phyloP scores from a whole-genome alignment of 2,888 invertebrate genomes.

The Cheilosia pagana region DNA sequence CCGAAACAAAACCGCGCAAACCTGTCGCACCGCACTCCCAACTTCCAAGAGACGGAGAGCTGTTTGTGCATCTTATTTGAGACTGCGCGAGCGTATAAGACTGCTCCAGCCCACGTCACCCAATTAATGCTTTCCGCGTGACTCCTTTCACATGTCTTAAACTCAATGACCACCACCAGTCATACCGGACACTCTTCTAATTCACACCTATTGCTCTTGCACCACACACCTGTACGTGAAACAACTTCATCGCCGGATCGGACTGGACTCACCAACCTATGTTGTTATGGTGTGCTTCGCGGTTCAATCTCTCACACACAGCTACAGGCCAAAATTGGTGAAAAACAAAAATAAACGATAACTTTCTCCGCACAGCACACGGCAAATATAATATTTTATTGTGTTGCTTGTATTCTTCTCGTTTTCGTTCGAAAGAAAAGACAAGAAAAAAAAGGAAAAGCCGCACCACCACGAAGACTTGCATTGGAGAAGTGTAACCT shows the following conservation, averaged over 20 bases:
- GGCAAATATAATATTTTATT: constrained; percentile 7
- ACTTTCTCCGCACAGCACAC: constrained; percentile 66
- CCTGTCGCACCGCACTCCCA: neutral
- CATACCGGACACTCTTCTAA: constrained; percentile 62
- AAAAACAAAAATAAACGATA: constrained; percentile 69
- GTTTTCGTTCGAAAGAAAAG: constrained; percentile 18
- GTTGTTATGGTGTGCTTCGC: neutral
- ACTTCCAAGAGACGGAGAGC: neutral
- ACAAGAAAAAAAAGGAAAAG: constrained; percentile 64
- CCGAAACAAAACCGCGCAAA: constrained; percentile 20
- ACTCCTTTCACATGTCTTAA: constrained; percentile 80
- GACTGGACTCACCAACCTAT: constrained; percentile 24
- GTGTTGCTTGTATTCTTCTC: constrained; percentile 8
- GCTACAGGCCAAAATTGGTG: constrained; percentile 33
- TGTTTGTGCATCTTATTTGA: constrained; percentile 15
- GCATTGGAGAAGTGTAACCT: constrained; percentile 48
- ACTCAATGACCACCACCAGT: constrained; percentile 55
- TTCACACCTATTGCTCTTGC: constrained; percentile 41
- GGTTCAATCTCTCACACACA: constrained; percentile 42
- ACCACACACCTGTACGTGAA: neutral
- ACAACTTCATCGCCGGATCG: constrained; percentile 46
- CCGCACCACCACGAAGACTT: constrained; percentile 23
- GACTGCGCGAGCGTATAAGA: neutral
- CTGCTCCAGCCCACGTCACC: constrained; percentile 57
- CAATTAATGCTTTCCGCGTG: constrained; percentile 77